These are phyloP conservation scores for Phalera bucephala DNA, from an alignment of 2,888 invertebrate species.

Conservation along the genomic window DNA sequence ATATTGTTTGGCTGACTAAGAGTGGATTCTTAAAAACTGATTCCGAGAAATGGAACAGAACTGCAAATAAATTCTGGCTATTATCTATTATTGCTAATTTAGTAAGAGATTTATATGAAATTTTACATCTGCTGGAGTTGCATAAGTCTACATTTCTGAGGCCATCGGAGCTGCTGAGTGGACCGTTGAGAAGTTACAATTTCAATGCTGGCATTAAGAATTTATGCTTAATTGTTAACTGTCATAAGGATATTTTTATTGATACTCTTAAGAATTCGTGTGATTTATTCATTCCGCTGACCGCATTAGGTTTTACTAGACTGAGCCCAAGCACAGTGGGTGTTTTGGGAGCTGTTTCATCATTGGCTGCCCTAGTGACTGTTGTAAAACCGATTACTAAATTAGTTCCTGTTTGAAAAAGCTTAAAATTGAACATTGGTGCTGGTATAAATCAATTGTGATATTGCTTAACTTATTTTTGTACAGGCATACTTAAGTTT, in stretches of 20 bases:
- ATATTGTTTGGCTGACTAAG: slow-evolving; percentile 92
- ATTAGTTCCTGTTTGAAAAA: slow-evolving; percentile 82
- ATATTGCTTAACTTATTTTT: no score
- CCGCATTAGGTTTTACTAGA: slow-evolving; percentile 90
- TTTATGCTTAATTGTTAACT: slow-evolving; percentile 52
- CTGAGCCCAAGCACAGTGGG: slow-evolving; percentile 91
- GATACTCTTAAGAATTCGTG: slow-evolving; percentile 94
- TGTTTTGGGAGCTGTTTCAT: slow-evolving; percentile 90
- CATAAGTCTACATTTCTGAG: slow-evolving; percentile 66
- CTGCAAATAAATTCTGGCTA: slow-evolving; percentile 93
- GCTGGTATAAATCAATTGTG: slow-evolving; percentile 16
- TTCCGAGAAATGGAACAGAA: slow-evolving; percentile 88
- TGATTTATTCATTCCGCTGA: slow-evolving; percentile 93
- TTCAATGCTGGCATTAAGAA: slow-evolving; percentile 49
- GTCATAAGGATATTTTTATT: slow-evolving; percentile 86
- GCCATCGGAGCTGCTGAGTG: slow-evolving; percentile 60
- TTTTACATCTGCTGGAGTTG: slow-evolving; percentile 84
- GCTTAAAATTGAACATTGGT: slow-evolving; percentile 16
- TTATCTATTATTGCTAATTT: slow-evolving; percentile 91
- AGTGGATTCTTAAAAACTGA: slow-evolving; percentile 87
- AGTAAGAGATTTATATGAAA: slow-evolving; percentile 93
- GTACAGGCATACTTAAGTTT: no score
- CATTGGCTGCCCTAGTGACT: slow-evolving; percentile 89
- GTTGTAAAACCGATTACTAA: slow-evolving; percentile 91
- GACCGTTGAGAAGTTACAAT: slow-evolving; percentile 48